These are phyloP conservation scores for Chaenocephalus aceratus DNA, from an alignment of 2,113 vertebrate species.

Conservation along the genomic window DNA sequence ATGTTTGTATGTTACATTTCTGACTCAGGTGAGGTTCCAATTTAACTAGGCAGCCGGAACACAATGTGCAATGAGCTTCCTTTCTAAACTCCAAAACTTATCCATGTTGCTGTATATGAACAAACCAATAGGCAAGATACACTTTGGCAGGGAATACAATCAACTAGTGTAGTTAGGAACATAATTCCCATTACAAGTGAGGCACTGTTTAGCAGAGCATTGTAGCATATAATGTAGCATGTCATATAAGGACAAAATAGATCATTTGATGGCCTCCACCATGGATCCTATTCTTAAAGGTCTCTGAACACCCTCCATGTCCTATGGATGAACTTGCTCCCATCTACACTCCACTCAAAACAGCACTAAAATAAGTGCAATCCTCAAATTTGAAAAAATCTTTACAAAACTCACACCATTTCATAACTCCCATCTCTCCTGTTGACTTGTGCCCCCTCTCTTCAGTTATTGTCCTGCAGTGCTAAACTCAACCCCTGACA, in stretches of 20 bases:
- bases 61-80: no score
- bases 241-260: constrained; percentile 43
- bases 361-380: background rate
- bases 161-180: background rate
- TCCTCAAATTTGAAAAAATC: background rate
- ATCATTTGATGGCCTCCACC: constrained; percentile 33
- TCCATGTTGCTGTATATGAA: background rate
- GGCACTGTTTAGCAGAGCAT: constrained; percentile 8
- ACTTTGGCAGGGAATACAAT: background rate
- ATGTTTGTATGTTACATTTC: no score
- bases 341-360: constrained; percentile 1
- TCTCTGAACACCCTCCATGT: constrained; percentile 7
- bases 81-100: no score
- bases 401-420: background rate
- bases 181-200: constrained; percentile 5
- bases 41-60: no score
- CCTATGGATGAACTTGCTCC: constrained; percentile 5
- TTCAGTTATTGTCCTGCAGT: constrained; percentile 43
- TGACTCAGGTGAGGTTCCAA: no score
- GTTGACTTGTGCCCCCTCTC: constrained; percentile 47
- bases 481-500: constrained; percentile 51
- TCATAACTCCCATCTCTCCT: constrained; percentile 34
- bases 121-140: background rate
- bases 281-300: background rate
- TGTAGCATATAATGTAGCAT: constrained; percentile 20